These are phyloP conservation scores for Saccopteryx leptura DNA, from an alignment of 2,113 vertebrate species.

Conservation along the genomic window DNA sequence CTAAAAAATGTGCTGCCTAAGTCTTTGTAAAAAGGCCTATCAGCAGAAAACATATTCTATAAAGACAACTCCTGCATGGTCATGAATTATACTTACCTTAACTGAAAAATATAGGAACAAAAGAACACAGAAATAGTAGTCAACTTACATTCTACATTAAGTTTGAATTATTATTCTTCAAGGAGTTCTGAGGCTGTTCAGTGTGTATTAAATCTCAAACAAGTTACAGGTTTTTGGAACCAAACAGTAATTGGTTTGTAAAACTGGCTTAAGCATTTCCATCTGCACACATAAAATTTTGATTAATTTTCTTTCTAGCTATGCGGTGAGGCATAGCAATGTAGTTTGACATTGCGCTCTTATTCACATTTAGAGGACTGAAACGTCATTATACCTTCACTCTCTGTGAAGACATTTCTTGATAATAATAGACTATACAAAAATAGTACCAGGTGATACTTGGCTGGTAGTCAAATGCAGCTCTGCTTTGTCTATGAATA, in stretches of 20 bases:
- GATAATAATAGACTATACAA: slow-evolving; percentile 72
- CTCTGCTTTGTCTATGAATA: slow-evolving; percentile 60
- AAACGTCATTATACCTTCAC: slow-evolving; percentile 70
- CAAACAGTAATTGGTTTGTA: slow-evolving; percentile 82
- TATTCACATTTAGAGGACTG: slow-evolving; percentile 62
- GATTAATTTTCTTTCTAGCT: slow-evolving; percentile 76
- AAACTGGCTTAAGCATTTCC: slow-evolving; percentile 79
- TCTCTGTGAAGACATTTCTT: slow-evolving; percentile 69
- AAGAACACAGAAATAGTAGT: slow-evolving; percentile 75
- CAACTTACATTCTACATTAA: slow-evolving; percentile 65
- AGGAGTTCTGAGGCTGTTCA: slow-evolving; percentile 66
- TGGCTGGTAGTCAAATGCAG: slow-evolving; percentile 64
- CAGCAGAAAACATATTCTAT: slow-evolving; percentile 68
- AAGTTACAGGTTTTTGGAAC: slow-evolving; percentile 80
- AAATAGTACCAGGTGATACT: slow-evolving; percentile 73
- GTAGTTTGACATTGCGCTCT: slow-evolving; percentile 74
- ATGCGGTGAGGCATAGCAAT: slow-evolving; percentile 66
- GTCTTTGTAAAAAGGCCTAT: slow-evolving; percentile 71
- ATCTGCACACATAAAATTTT: slow-evolving; percentile 79
- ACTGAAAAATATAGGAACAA: slow-evolving; percentile 63
- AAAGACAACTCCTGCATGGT: slow-evolving; percentile 24
- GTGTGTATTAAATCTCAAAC: slow-evolving; percentile 78
- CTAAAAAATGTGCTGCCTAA: slow-evolving; percentile 68
- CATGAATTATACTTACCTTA: slow-evolving; percentile 66
- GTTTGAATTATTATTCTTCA: slow-evolving; percentile 77